These are phyloP conservation scores for Aquatica leii DNA, from an alignment of 2,888 invertebrate species.

Conservation along the genomic window DNA sequence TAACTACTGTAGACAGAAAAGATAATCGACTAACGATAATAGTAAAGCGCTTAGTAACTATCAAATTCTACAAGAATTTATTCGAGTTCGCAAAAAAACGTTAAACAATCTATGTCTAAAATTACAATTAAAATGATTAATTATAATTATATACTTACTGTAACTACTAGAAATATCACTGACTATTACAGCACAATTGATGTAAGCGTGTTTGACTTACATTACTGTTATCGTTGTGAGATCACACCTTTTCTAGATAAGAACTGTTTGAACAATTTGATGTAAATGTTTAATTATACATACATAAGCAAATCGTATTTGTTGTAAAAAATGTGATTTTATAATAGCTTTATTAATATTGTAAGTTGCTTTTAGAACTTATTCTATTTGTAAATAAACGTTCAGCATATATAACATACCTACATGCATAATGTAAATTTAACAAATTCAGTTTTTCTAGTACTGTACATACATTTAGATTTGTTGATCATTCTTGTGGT, in stretches of 20 bases:
- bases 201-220: slow-evolving; percentile 20
- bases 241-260: slow-evolving; percentile 31
- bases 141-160: slow-evolving; percentile 14
- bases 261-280: slow-evolving; percentile 21
- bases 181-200: slow-evolving; percentile 22
- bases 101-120: slow-evolving; percentile 1
- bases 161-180: slow-evolving; percentile 10
- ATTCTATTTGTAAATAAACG: too few relatives aligned
- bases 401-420: too few relatives aligned
- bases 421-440: too few relatives aligned
- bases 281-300: slow-evolving; percentile 20
- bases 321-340: too few relatives aligned
- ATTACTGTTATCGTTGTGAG: slow-evolving; percentile 23
- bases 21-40: too few relatives aligned
- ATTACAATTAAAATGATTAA: slow-evolving; percentile 9
- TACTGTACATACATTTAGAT: too few relatives aligned
- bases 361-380: too few relatives aligned
- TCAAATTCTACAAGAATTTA: neutral
- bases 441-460: too few relatives aligned
- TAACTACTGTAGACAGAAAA: too few relatives aligned
- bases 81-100: slow-evolving; percentile 14
- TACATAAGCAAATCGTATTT: neutral
- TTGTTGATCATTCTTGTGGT: too few relatives aligned
- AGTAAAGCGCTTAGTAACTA: too few relatives aligned
- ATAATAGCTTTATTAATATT: too few relatives aligned